phyloP scores from a whole-genome alignment of 2,888 invertebrate genomes.

The Drosophila mettleri region DNA sequence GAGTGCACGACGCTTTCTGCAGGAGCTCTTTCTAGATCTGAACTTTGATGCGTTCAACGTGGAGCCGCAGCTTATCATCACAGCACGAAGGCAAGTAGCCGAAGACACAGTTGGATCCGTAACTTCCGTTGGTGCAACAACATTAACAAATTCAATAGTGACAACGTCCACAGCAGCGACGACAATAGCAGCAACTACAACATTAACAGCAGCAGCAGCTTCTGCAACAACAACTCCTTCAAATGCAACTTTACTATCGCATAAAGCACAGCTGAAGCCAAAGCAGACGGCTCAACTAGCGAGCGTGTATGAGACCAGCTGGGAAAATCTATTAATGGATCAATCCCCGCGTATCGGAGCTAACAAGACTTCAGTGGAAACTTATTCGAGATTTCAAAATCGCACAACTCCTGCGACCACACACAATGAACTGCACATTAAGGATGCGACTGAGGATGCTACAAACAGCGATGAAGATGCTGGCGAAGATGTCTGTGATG shows the following conservation, averaged over 20 bases:
- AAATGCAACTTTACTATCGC: constrained; percentile 35
- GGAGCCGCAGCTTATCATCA: constrained; percentile 86
- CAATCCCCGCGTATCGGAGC: constrained; percentile 58
- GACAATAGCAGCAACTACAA: neutral
- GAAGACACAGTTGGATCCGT: constrained; percentile 26
- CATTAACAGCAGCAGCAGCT: neutral
- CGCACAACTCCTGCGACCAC: neutral
- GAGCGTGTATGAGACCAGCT: constrained; percentile 86
- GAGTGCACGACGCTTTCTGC: constrained; percentile 93
- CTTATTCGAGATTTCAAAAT: neutral
- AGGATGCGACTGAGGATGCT: constrained; percentile 55
- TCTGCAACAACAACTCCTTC: neutral
- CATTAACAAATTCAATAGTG: constrained; percentile 1
- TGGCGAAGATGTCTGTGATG: constrained; percentile 64
- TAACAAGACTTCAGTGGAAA: constrained; percentile 24
- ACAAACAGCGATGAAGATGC: constrained; percentile 33
- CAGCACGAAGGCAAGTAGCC: constrained; percentile 59
- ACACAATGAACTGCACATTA: constrained; percentile 67
- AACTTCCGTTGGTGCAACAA: neutral
- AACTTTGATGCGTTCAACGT: constrained; percentile 88
- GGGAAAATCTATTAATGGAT: constrained; percentile 84
- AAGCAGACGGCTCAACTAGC: constrained; percentile 83
- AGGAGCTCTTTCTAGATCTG: constrained; percentile 96
- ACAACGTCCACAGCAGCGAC: neutral
- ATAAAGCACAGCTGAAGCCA: constrained; percentile 80